These are phyloP conservation scores for Catonia carolina DNA, from an alignment of 2,888 invertebrate species.

Conservation along the genomic window DNA sequence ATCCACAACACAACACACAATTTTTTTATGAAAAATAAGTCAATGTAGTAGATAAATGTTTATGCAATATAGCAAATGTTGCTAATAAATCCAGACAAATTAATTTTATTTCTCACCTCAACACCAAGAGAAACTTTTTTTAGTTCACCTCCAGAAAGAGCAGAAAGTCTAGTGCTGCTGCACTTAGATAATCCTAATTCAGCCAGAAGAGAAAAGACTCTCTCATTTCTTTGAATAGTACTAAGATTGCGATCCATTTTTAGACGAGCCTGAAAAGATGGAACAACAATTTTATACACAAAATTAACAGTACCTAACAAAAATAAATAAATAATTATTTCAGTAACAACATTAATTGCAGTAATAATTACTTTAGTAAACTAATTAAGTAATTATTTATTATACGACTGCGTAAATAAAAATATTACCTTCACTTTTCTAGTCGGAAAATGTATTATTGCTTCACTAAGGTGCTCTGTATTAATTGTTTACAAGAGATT, in stretches of 20 bases:
- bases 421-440: no score
- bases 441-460: no score
- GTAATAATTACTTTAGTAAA: background rate
- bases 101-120: no score
- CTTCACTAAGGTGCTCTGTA: no score
- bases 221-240: slow-evolving; percentile 40
- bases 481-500: no score
- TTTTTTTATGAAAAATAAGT: no score
- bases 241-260: slow-evolving; percentile 58
- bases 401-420: no score
- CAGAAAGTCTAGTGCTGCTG: slow-evolving; percentile 61
- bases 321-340: background rate
- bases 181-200: slow-evolving; percentile 69
- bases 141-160: slow-evolving; percentile 83
- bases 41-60: no score
- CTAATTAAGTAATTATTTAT: no score
- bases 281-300: slow-evolving; percentile 10
- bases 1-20: no score
- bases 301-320: background rate
- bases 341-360: background rate
- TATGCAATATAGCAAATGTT: no score
- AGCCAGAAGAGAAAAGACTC: slow-evolving; percentile 48
- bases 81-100: no score
- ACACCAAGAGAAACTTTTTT: slow-evolving; percentile 81
- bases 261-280: slow-evolving; percentile 56